A percentile compares a stretch with the other conserved stretches of the same genome.
phyloP scores from a whole-genome alignment of 2,888 invertebrate species.

The Ceraclea dissimilis region DNA sequence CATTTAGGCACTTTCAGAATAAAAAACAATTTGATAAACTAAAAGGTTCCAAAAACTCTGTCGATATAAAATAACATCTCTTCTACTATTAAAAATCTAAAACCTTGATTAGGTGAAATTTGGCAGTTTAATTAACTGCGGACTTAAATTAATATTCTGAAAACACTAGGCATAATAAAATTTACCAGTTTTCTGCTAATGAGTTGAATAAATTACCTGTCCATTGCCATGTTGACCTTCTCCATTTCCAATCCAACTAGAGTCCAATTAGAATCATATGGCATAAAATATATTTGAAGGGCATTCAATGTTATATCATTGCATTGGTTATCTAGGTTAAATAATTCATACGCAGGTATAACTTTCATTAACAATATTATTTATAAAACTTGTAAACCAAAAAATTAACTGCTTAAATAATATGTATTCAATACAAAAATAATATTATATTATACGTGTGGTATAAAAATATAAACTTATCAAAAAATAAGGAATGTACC shows the following conservation, averaged over 20 bases:
- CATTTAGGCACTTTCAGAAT: too few species aligned
- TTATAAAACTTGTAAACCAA: background rate
- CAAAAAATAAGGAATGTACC: background rate
- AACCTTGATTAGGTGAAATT: too few species aligned
- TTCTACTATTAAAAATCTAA: too few species aligned
- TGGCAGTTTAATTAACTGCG: too few species aligned
- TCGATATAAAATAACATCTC: too few species aligned
- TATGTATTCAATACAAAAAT: background rate
- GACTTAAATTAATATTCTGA: too few species aligned
- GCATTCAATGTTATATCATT: background rate
- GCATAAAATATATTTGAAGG: background rate
- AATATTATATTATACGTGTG: background rate
- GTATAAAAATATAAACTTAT: background rate
- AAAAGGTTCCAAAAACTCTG: too few species aligned
- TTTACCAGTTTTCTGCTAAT: too few species aligned
- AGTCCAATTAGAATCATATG: background rate
- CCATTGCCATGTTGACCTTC: background rate
- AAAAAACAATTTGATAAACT: too few species aligned
- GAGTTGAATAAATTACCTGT: too few species aligned
- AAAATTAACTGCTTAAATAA: background rate
- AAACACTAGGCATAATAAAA: too few species aligned
- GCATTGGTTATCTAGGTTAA: constrained; percentile 1
- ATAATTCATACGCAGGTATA: background rate
- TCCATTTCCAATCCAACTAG: background rate
- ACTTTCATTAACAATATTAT: background rate